Evolutionary conservation across 2,888 invertebrate species (phyloP).

Genomic region (Pseudolycoriella hygida): DNA sequence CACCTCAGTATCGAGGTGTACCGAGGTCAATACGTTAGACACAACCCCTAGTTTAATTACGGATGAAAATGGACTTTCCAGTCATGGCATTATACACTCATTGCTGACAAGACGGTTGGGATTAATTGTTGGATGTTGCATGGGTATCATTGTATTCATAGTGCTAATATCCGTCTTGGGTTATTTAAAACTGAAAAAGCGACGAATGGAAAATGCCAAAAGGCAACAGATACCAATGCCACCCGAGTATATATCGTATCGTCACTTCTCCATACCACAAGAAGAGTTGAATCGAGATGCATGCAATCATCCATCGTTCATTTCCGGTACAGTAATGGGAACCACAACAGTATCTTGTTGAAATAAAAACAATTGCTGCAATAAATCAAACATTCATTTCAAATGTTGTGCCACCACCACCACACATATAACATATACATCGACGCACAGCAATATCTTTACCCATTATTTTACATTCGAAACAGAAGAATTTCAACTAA

Average conservation of each 20-base stretch:
- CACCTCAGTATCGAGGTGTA: constrained; percentile 57
- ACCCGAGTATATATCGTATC: constrained; percentile 66
- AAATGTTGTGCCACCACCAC: too few species aligned
- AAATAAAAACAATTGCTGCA: too few species aligned
- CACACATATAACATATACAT: too few species aligned
- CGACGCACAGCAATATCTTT: too few species aligned
- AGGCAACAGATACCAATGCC: constrained; percentile 43
- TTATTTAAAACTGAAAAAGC: constrained; percentile 70
- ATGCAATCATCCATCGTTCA: constrained; percentile 11
- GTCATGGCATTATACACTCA: constrained; percentile 53
- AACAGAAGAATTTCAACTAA: too few species aligned
- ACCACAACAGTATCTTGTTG: constrained; percentile 7
- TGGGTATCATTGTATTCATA: constrained; percentile 72
- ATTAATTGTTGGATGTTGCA: constrained; percentile 69
- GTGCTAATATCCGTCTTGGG: constrained; percentile 69
- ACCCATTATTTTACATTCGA: too few species aligned
- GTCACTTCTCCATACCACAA: constrained; percentile 52
- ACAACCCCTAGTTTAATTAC: constrained; percentile 43
- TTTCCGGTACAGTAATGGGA: constrained; percentile 7
- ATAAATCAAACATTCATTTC: too few species aligned
- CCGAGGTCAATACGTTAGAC: constrained; percentile 56
- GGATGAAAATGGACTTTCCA: constrained; percentile 37
- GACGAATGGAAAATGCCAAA: constrained; percentile 52
- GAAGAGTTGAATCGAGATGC: constrained; percentile 31
- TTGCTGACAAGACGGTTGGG: constrained; percentile 66